Conservation (phyloP, 2,888 invertebrate species). For the Euplexia lucipara region DNA sequence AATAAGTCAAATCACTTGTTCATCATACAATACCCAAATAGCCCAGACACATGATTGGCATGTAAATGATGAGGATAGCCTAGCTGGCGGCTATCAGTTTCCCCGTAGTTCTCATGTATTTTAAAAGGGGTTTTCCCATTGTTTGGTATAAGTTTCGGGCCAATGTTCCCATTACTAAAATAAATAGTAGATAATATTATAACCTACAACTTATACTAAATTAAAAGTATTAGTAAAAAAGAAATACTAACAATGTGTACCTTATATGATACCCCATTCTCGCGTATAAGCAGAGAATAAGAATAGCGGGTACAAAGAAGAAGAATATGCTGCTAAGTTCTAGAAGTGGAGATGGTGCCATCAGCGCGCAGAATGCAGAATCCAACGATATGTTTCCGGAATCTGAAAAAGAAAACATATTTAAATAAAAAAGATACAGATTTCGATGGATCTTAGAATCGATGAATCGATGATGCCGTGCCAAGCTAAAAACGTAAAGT, state of each 20-base stretch:
- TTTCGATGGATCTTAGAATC: too few species aligned
- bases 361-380: constrained; percentile 95
- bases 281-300: constrained; percentile 95
- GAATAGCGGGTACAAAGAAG: constrained; percentile 93
- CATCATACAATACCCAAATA: constrained; percentile 4
- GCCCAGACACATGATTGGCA: constrained; percentile 3
- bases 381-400: constrained; percentile 91
- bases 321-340: constrained; percentile 96
- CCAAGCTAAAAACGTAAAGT: too few species aligned
- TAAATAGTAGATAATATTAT: too few species aligned
- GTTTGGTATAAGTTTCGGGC: neutral
- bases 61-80: constrained; percentile 1
- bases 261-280: constrained; percentile 94
- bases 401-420: constrained; percentile 69
- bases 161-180: too few species aligned
- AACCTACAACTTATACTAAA: neutral
- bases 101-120: neutral
- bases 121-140: neutral
- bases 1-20: neutral
- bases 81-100: neutral
- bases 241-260: constrained; percentile 68
- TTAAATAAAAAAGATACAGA: too few species aligned
- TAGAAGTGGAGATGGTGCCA: constrained; percentile 93
- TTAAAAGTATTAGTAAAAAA: constrained; percentile 4
- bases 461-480: too few species aligned